Base-by-base conservation (phyloP, 2,797 vertebrate genomes). In the Argya squamiceps region DNA sequence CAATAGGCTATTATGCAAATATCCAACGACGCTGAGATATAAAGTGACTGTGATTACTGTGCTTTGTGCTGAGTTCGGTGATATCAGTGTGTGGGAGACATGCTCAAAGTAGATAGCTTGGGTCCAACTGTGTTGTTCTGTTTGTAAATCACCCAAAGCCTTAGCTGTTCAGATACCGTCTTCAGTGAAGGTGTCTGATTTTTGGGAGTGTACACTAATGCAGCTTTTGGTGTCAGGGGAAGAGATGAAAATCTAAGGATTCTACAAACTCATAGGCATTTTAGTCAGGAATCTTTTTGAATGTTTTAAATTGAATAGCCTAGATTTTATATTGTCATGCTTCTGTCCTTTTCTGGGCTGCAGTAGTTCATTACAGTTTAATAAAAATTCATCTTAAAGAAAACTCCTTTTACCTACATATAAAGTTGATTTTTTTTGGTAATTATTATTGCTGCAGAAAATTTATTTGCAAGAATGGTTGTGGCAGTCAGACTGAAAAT, bases 1-100 rank as follows among this genome's bases (percentile, higher is more conserved):
- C 80, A 92, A n/a, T 22, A 55, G 32, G 47, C 23, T 81, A 64
- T 92, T 92, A 88, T 78, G 73, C 69, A 94, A 93, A 93, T 81
- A 64, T 32, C 60, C 85, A 46, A 21, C 0, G 2, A 65, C 79
- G 56, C 46, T 63, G 79, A 93, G 75, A 77, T 70, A 32, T 12
- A 67, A 80, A 94, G 37, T 63, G 64, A 41, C 68, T 83, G 50
- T 53, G 84, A 89, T 93, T 85, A 41, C 39, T 62, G 34, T 70
- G 71, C 71, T 88, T 89, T 85, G 64, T 94, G 79, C 76, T 60
- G 41, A 73, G 49, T 52, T 86, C 79, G 60, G 56, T 77, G 92
- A 44, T 96, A 56, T 71, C 76, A 56, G 26, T 41, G 53, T 78
- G 79, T 77, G 65, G 76, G 86, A 93, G 69, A 49, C 29, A 37